These are phyloP conservation scores for Hypotaenidia philippensis DNA, from an alignment of 2,797 vertebrate genomes.

Conservation along the genomic window DNA sequence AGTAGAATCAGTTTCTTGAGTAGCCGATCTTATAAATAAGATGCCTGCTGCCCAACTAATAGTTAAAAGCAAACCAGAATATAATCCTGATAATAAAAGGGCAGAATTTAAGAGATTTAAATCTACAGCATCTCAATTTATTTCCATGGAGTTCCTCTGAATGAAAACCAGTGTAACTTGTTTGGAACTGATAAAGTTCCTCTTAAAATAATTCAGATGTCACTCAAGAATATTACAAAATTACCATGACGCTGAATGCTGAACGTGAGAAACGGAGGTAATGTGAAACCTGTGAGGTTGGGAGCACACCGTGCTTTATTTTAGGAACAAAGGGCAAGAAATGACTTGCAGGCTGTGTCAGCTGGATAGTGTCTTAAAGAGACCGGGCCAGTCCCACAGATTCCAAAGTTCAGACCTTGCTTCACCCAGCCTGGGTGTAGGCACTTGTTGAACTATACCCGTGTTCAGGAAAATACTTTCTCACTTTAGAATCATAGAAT, in stretches of 20 bases:
- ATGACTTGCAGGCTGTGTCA: neutral
- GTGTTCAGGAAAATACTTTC: neutral
- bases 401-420: neutral
- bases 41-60: neutral
- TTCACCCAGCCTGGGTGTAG: neutral
- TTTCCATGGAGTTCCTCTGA: neutral
- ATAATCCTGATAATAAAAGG: neutral
- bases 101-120: neutral
- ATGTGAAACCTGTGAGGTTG: neutral
- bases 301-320: neutral
- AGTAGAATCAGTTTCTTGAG: neutral
- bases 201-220: neutral
- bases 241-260: neutral
- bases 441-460: neutral
- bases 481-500: no score
- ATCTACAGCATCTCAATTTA: neutral
- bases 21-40: neutral
- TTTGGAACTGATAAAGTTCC: neutral
- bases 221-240: slow-evolving; percentile 14
- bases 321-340: slow-evolving; percentile 13
- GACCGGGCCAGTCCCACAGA: neutral
- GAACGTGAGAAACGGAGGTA: neutral
- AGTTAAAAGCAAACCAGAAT: neutral
- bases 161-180: slow-evolving; percentile 27
- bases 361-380: neutral